Base-by-base conservation (phyloP, 2,888 invertebrate species). In the Lamellibrachia satsuma region DNA sequence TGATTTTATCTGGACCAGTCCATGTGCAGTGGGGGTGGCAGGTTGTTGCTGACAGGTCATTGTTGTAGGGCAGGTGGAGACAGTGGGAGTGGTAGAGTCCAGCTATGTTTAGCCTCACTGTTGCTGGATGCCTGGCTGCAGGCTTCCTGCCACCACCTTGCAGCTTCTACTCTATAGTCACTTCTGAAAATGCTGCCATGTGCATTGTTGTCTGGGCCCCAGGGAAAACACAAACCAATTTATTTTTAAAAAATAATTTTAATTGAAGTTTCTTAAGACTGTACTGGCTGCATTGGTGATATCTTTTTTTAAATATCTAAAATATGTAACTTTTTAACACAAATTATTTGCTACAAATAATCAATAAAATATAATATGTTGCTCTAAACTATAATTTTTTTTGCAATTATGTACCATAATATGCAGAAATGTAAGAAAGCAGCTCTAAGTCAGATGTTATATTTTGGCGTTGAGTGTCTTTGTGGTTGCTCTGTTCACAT, bases 41-140 rank as follows among this genome's bases (percentile, higher is more conserved):
- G 75, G 75, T 22, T 75, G 75, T 75, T 60, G 75, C 75, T 75
- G 75, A 75, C 75, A 75, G 75, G 75, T 75, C 75, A 75, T 75
- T 75, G 75, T 75, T 75, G 75, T 75, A 22, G 75, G n/a, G 75
- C 75, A 75, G 75, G 75, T 75, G 75, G 75, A 75, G 75, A 75
- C 75, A 75, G 75, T 6, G 75, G n/a, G 75, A 22, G 75, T 75
- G 75, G 75, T 6, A 75, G 75, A 75, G 75, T 75, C 75, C 75
- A 22, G 75, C 75, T 75, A 75, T 75, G 75, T 75, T 75, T 75
- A 75, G 75, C 75, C 75, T 75, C 15, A 75, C 15, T 75, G 75
- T 22, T 15, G 22, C 75, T 75, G 57, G 75, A 39, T 75, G 22
- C 75, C 75, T 75, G 75, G 75, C 75, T 75, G 75, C n/a, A n/a